Base-by-base conservation (phyloP, 1,140 invertebrate genomes). In the Oedothorax gibbosus region DNA sequence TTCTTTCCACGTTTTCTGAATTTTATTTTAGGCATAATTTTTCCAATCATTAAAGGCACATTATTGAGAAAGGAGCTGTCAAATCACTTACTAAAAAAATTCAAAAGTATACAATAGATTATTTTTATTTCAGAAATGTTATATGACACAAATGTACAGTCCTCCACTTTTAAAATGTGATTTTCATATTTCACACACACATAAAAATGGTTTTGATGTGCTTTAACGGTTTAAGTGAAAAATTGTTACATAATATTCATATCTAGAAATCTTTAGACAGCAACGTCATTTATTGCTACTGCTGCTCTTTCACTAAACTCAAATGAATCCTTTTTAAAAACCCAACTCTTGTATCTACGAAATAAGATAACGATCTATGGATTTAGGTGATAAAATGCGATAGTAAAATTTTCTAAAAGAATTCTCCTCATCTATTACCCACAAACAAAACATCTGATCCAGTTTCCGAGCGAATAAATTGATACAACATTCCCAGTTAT, bases 401-500 rank as follows among this genome's bases (percentile, higher is more conserved):
- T 71, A 71, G 12, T 53, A 21, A 71, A 71, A 71, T 71, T 71
- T 15, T 49, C 69, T 51, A 75, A 75, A 60, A 21, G 60, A 68
- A 6, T 68, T 68, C 65, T 68, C 35, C 56, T 62, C 60, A 20
- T 60, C 56, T 60, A 51, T 71, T 35, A 15, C 54, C 49, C 54
- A 12, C 57, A 62, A 64, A 77, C 49, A 77, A 62, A 50, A 57
- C 57, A 50, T 64, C 75, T 77, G 75, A 77, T 77, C 60, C 75
- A 77, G 75, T 77, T 77, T 75, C 51, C 14, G 69, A 12, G 56
- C 18, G 10, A 77, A 77, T 62, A 77, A 77, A 77, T 77, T 77
- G 75, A 77, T 64, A 77, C 75, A 62, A 62, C 56, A 50, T 77
- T 51, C 65, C 75, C 54, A 51, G n/a, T 71, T 71, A 53, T 71